Base-by-base conservation (phyloP, 64 coral and sea anemone genomes). In the Acropora yongei region DNA sequence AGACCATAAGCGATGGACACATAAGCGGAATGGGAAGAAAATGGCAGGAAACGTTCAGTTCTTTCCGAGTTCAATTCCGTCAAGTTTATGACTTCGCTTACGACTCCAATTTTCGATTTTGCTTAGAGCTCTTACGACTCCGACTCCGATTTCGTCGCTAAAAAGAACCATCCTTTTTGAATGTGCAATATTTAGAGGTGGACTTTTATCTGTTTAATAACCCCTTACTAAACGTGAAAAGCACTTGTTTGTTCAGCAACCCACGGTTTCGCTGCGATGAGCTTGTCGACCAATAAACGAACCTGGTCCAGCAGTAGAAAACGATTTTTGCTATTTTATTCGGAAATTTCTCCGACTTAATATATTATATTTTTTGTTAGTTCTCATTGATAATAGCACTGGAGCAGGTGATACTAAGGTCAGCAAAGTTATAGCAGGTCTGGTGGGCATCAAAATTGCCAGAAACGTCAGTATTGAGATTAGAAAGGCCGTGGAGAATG, bases 381-480 rank as follows among this genome's bases (percentile, higher is more conserved):
- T 84, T 11, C 17, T 47, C 43, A 44, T 84, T 18, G 82, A 11
- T 17, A 77, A 77, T 30, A 46, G 82, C 7, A 72, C 65, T 48
- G 44, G 65, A 69, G 63, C 41, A 69, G 49, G 71, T 49, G 82
- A 69, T 63, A 71, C 61, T 44, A 48, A 68, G 16, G 16, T 49
- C 16, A 47, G 42, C 44, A 44, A 84, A 16, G 44, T 84, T 39
- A 19, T 48, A 46, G 65, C 65, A 19, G 82, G 82, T 8, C 43
- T 49, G 5, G 65, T 45, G 14, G 82, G 82, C 7, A 18, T 49
- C 41, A 16, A 84, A 44, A 47, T 84, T 10, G 65, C 82, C 16
- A 49, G 49, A 68, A 84, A 72, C 46, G 57, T 93, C 42, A 63
- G 71, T 41, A 75, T 42, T 1, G 85, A 68, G 41, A 51, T 93